A percentile compares a stretch with the other conserved stretches of the same genome.
Evolutionary conservation across 92 coral and sea anemone genomes (phyloP).

Genomic region (Isaurus tuberculatus): DNA sequence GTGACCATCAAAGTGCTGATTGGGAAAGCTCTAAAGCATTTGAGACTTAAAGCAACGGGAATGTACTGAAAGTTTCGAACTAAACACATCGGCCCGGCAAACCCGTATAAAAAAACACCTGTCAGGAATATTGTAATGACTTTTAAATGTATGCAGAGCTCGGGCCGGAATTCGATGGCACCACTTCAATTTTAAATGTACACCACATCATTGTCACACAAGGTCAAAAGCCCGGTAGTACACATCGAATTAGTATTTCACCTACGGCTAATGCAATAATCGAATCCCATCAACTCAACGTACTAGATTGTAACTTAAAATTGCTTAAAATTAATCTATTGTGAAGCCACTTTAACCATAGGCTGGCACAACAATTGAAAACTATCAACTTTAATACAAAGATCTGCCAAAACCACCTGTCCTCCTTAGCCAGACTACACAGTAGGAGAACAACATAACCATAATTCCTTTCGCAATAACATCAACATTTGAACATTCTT

Average conservation of each 20-base stretch:
- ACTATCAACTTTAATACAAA: slow-evolving; percentile 37
- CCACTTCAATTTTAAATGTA: slow-evolving; percentile 46
- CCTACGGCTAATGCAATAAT: slow-evolving; percentile 21
- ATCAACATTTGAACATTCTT: too few relatives aligned
- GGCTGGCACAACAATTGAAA: slow-evolving; percentile 38
- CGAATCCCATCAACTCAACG: not conserved
- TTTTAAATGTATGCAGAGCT: slow-evolving; percentile 73
- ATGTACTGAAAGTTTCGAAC: not conserved
- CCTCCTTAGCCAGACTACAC: slow-evolving; percentile 14
- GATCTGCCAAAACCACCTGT: slow-evolving; percentile 36
- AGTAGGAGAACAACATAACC: slow-evolving; percentile 9
- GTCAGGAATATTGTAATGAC: slow-evolving; percentile 77
- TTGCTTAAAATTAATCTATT: slow-evolving; percentile 45
- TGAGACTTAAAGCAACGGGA: not conserved
- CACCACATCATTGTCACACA: slow-evolving; percentile 44
- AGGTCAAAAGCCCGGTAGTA: slow-evolving; percentile 9
- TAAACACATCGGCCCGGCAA: not conserved
- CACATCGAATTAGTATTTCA: slow-evolving; percentile 12
- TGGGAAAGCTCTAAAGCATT: not conserved
- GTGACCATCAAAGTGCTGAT: not conserved
- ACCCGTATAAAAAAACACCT: slow-evolving; percentile 75
- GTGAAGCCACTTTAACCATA: slow-evolving; percentile 43
- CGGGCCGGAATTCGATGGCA: slow-evolving; percentile 32
- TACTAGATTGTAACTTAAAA: slow-evolving; percentile 24
- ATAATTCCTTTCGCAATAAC: slow-evolving; percentile 16